Evolutionary conservation across 2,888 invertebrate species (phyloP), one percentile per base, ranked within the genome.

Genomic region (Scrobipalpa costella): DNA sequence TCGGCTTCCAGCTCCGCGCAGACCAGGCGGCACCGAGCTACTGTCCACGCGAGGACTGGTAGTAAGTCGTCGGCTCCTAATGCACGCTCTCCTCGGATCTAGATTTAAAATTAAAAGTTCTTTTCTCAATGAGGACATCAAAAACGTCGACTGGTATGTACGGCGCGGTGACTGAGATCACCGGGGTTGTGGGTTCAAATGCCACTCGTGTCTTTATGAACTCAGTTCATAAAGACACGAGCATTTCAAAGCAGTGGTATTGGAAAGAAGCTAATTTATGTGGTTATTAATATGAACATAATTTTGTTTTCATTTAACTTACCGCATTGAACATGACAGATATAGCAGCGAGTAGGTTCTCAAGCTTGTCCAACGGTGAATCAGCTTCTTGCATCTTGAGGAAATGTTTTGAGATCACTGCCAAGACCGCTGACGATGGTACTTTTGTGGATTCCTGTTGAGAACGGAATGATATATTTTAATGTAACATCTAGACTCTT

Each of bases 1-100:
- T 98, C 98, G 0, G 98, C 98, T 83, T 99, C 98, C 64, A 98
- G 94, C 88, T 99, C 98, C 0, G 98, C 98, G 36, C 97, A 96
- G 7, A 98, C 95, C 74, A 98, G 94, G 40, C 96, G 96, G 71
- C 97, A 96, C 68, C 97, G 96, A 0, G 98, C 97, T 70, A 99
- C 92, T 9, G 98, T 96, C 95, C 97, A 98, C 63, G 98, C 97
- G 59, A 99, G 93, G 64, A 98, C 94, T 0, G 98, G 98, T 63
- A 99, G 93, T 68, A 98, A 95, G 78, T 98, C 98, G 83, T 97
- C 97, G 11, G 97, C 96, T 7, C 96, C 96, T 13, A 97, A 86
- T 79, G 93, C 92, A 52, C 94, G 93, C 68, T 94, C 93, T 17
- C 94, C 93, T 69, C 95, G 95, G 68, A 95, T 94, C 95, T 95